Evolutionary conservation across 2,113 vertebrate genomes (phyloP).

Genomic region (Xenopus tropicalis): DNA sequence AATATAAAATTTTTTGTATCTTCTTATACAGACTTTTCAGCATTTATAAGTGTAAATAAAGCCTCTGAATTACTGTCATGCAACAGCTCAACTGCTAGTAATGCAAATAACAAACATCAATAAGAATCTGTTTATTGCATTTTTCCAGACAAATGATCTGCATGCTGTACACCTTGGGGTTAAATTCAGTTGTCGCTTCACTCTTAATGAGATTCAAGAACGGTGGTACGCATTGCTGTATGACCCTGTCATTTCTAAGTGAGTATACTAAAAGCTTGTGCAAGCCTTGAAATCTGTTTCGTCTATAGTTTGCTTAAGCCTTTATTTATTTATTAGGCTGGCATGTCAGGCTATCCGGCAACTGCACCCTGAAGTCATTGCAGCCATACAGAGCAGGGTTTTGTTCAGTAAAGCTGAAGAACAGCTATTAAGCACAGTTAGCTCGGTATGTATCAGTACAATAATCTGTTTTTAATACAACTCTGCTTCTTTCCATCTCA

Average conservation of each 20-base stretch:
- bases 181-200: slow-evolving; percentile 96
- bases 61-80: too few species aligned
- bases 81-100: too few species aligned
- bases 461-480: not conserved
- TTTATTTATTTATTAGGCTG: slow-evolving; percentile 60
- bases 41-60: too few species aligned
- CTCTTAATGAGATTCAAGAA: slow-evolving; percentile 88
- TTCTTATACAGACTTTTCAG: too few species aligned
- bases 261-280: slow-evolving; percentile 51
- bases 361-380: slow-evolving; percentile 92
- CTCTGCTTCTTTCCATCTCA: not conserved
- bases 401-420: slow-evolving; percentile 92
- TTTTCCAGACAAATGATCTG: slow-evolving; percentile 84
- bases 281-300: not conserved
- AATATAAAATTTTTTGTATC: too few species aligned
- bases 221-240: slow-evolving; percentile 93
- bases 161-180: slow-evolving; percentile 89
- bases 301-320: not conserved
- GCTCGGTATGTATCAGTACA: slow-evolving; percentile 67
- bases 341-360: slow-evolving; percentile 95
- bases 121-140: too few species aligned
- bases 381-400: slow-evolving; percentile 92
- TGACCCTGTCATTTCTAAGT: slow-evolving; percentile 96
- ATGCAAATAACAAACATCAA: too few species aligned
- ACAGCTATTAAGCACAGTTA: slow-evolving; percentile 81